These are phyloP conservation scores for Heliconius ethilla DNA, from an alignment of 2,888 invertebrate species.

Conservation along the genomic window DNA sequence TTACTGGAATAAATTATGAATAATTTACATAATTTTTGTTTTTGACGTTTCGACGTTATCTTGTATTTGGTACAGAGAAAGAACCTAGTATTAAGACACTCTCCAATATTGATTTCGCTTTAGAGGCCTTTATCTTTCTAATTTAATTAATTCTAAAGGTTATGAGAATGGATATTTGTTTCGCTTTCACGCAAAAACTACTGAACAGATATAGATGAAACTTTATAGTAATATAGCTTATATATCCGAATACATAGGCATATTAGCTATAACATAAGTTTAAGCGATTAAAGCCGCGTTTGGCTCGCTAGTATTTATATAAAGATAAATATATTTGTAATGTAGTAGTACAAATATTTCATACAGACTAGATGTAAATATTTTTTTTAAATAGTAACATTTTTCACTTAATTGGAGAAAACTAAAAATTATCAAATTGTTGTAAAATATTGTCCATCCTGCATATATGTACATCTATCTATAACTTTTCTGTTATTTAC, in stretches of 20 bases:
- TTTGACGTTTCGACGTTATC: not conserved
- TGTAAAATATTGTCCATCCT: not conserved
- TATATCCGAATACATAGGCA: too few species aligned
- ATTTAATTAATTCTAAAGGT: too few species aligned
- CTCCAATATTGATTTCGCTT: not conserved
- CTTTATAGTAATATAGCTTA: too few species aligned
- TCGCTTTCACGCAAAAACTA: too few species aligned
- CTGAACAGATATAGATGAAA: too few species aligned
- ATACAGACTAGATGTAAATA: not conserved
- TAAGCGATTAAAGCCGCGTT: too few species aligned
- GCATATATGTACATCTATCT: not conserved
- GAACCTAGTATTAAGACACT: not conserved
- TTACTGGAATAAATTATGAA: conserved; percentile 9
- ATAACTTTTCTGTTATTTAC: not conserved
- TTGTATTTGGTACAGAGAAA: not conserved
- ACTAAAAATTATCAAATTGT: not conserved
- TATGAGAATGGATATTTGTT: too few species aligned
- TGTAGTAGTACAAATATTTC: not conserved
- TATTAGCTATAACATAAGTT: too few species aligned
- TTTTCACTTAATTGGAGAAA: not conserved
- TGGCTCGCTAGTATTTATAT: too few species aligned
- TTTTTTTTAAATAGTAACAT: not conserved
- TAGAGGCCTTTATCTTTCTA: too few species aligned
- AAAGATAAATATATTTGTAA: not conserved
- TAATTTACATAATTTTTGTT: not conserved